Evolutionary conservation across 2,888 invertebrate genomes (phyloP), one percentile per base, ranked within the genome.

Genomic region (Limnephilus lunatus): DNA sequence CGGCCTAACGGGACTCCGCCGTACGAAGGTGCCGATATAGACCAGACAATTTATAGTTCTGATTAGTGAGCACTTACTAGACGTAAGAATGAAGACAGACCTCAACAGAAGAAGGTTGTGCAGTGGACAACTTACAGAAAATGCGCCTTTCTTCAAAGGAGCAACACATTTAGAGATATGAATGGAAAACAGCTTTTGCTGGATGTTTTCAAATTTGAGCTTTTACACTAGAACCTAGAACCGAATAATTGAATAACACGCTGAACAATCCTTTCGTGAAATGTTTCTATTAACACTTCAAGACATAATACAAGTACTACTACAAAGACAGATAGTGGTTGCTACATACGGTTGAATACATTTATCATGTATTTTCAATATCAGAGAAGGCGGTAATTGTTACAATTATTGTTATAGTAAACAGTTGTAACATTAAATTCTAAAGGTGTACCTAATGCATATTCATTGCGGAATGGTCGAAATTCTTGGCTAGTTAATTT

Each of bases 11-110:
- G 68, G 68, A 68, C 9, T 2, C n/a, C 25, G 25, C 68, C 68
- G 25, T 68, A 68, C 25, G 68, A 68, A 86, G 86, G 86, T 86
- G 86, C 86, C 44, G 44, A 25, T 86, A 19, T 7, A 39, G 86
- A 44, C 86, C 39, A 44, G 86, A 35, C 44, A 86, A 86, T 86
- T 86, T 86, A 86, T 86, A 25, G 44, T 86, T 83, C 35, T 86
- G 86, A 86, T 86, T 86, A 86, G 86, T 86, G 39, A 86, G n/a
- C 86, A 86, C 35, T 86, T 30, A 44, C 39, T 86, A 83, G 32
- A 32, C 83, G 83, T 68, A 68, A 68, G 68, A 68, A 68, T 68
- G 68, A 68, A 68, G 68, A 68, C 25, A n/a, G 68, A 68, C 9
- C 25, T 68, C 83, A 31, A 83, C 83, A 14, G 68, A 25, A 68